These are phyloP conservation scores for Drosophila pandora DNA, from an alignment of 1,140 invertebrate species.

Conservation along the genomic window DNA sequence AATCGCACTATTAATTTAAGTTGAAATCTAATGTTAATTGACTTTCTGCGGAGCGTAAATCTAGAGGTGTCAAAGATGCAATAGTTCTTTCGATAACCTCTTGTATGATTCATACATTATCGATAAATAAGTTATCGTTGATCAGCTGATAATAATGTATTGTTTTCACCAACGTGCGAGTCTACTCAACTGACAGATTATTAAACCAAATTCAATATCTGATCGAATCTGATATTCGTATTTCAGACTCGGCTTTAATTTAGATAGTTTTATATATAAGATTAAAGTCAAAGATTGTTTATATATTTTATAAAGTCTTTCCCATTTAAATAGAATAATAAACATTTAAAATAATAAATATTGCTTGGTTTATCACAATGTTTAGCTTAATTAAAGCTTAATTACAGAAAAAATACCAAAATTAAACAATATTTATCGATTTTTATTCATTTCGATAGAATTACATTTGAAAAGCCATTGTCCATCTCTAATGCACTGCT, in stretches of 20 bases:
- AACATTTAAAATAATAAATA: too few relatives aligned
- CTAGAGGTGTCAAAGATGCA: constrained; percentile 25
- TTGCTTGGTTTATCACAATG: too few relatives aligned
- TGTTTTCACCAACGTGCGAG: background rate
- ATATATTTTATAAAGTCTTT: too few relatives aligned
- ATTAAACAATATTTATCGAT: background rate
- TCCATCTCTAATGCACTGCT: constrained; percentile 2
- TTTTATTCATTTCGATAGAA: background rate
- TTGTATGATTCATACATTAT: constrained; percentile 16
- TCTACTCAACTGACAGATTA: background rate
- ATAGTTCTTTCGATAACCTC: constrained; percentile 16
- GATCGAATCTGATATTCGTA: background rate
- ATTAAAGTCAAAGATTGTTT: too few relatives aligned
- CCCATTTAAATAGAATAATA: too few relatives aligned
- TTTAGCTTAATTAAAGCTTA: too few relatives aligned
- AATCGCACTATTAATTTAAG: constrained; percentile 54
- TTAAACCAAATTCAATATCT: too few relatives aligned
- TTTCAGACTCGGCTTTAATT: too few relatives aligned
- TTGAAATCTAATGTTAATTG: constrained; percentile 58
- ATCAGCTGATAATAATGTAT: background rate
- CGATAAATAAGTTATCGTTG: background rate
- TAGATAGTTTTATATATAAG: too few relatives aligned
- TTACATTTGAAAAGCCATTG: background rate
- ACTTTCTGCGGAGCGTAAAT: constrained; percentile 45
- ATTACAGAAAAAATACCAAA: background rate